Evolutionary conservation across 35 echinoderm and acorn worm species (phyloP), one percentile per base, ranked within the genome.

Genomic region (Apostichopus parvimensis): DNA sequence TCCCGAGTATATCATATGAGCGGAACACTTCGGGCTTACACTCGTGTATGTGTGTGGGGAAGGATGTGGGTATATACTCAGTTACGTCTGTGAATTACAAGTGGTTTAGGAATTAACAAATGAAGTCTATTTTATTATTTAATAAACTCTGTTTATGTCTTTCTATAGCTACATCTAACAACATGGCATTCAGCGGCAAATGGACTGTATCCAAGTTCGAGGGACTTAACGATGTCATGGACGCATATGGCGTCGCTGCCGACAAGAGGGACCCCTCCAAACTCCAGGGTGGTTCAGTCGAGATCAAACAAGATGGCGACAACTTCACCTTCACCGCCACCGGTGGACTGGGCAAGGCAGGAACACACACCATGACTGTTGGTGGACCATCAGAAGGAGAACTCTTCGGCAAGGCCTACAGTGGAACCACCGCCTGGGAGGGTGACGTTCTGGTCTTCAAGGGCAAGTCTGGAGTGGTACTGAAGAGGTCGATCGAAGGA

Each of bases 241-340:
- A 93, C 77, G 87, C 87, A 10, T 84, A 93, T 24, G 79, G 85
- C 7, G 79, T 93, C 73, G 75, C 86, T 17, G 78, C 60, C 25
- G 87, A 73, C 28, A 95, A 91, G 55, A 66, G 73, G 13, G 91
- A 92, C 18, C 83, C 91, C 4, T 54, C 83, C n/a, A 70, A 79
- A 57, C 82, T 93, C 34, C 61, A 68, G 9, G 87, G 87, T 1
- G 86, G 83, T 11, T 57, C 77, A 5, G 54, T 96, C 14, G 93
- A 88, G 64, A 96, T 96, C 77, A 88, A 21, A 6, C 92, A 96
- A 77, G 64, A 94, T 89, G 95, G 95, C 12, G 93, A 96, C 82
- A 90, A 81, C 95, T 96, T 96, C 92, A 91, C 68, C 14, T 79
- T 96, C 78, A 93, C 71, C 1, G 93, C 92, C 73, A 87, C 80